phyloP scores from a whole-genome alignment of 1,140 invertebrate species.

The Meloidogyne exigua region DNA sequence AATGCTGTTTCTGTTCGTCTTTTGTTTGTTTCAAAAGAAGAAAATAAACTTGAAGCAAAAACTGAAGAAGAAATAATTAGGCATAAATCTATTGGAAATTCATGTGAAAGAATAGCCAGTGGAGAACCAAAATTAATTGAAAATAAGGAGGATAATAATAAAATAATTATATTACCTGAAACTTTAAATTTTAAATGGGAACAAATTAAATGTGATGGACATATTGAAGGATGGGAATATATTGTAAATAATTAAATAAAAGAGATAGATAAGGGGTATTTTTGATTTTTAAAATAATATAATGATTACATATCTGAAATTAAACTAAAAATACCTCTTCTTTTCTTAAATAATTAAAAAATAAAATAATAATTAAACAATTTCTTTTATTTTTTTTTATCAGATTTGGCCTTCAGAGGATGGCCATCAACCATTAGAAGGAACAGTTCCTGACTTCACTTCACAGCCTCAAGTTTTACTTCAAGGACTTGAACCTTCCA shows the following conservation, averaged over 20 bases:
- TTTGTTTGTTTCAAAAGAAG: conserved; percentile 34
- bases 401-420: conserved; percentile 55
- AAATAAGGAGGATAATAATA: neutral
- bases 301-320: too few relatives aligned
- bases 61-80: conserved; percentile 36
- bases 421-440: conserved; percentile 16
- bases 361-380: too few relatives aligned
- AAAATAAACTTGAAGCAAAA: conserved; percentile 47
- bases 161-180: conserved; percentile 7
- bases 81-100: conserved; percentile 12
- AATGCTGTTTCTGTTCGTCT: conserved; percentile 58
- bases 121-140: conserved; percentile 35
- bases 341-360: too few relatives aligned
- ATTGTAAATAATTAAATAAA: conserved; percentile 37
- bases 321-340: too few relatives aligned
- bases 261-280: too few relatives aligned
- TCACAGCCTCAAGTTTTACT: conserved; percentile 49
- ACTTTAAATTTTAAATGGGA: conserved; percentile 53
- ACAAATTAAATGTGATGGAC: conserved; percentile 50
- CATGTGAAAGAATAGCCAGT: conserved; percentile 31
- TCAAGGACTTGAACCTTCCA: conserved; percentile 47
- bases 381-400: neutral
- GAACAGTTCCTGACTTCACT: conserved; percentile 46
- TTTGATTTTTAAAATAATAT: too few relatives aligned
- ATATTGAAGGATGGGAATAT: conserved; percentile 60